Percentiles rank a stretch among this genome's conserved stretches.
phyloP scores from a whole-genome alignment of 2,113 vertebrate species.

The Rattus norvegicus region DNA sequence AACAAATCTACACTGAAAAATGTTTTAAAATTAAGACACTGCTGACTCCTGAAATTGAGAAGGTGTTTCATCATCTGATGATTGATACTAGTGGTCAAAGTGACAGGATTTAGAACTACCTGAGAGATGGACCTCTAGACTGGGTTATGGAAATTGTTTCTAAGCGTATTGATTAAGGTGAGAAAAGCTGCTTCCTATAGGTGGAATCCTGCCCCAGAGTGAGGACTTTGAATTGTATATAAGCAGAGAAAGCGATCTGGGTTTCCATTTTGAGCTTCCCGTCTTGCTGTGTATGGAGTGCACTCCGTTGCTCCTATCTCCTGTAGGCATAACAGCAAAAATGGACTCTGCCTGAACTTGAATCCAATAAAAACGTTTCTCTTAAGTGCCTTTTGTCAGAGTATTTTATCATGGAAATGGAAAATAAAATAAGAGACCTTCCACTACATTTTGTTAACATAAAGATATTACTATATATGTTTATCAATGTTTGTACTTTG shows the following conservation, averaged over 20 bases:
- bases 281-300: neutral
- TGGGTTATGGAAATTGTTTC: neutral
- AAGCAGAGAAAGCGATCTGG: neutral
- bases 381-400: neutral
- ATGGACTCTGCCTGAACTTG: neutral
- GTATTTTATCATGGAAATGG: neutral
- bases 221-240: neutral
- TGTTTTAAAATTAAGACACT: neutral
- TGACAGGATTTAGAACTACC: neutral
- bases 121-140: neutral
- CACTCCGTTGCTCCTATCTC: neutral
- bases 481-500: neutral
- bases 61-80: neutral
- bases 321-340: too few relatives aligned
- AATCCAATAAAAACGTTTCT: neutral
- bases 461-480: neutral
- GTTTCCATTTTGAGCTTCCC: too few relatives aligned
- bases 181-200: rapidly evolving
- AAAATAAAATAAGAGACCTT: neutral
- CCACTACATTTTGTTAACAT: neutral
- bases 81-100: neutral
- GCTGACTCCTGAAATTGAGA: neutral
- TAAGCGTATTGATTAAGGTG: neutral
- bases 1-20: neutral
- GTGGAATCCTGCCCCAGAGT: neutral